A percentile compares a stretch with the other conserved stretches of the same genome.
Conservation (phyloP, 2,888 invertebrate genomes). For the Epinotia demarniana region DNA sequence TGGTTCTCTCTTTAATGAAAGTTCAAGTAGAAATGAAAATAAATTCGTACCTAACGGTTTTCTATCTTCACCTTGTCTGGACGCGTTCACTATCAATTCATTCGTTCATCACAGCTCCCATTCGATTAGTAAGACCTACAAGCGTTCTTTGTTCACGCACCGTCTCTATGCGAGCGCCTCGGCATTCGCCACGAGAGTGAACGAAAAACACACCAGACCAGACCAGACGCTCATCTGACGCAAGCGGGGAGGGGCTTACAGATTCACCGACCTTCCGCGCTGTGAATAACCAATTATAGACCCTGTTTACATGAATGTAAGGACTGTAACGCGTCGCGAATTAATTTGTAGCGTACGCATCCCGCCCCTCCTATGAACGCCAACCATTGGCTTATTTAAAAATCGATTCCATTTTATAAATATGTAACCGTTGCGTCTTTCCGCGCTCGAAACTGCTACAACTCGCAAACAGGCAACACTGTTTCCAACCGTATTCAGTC, state of each 20-base stretch:
- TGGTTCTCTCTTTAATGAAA: not conserved
- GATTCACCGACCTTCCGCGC: slow-evolving; percentile 14
- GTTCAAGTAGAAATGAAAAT: not conserved
- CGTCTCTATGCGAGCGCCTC: slow-evolving; percentile 59
- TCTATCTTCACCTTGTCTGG: not conserved
- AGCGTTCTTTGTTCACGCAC: slow-evolving; percentile 33
- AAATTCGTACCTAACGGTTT: not conserved
- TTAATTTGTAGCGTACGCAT: slow-evolving; percentile 71
- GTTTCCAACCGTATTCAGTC: slow-evolving; percentile 50
- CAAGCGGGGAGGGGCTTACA: slow-evolving; percentile 48
- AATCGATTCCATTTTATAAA: slow-evolving; percentile 85
- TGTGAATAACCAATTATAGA: not conserved
- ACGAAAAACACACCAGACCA: slow-evolving; percentile 73
- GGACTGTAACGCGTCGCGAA: slow-evolving; percentile 46
- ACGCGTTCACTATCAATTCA: not conserved
- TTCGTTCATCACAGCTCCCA: not conserved
- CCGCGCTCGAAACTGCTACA: slow-evolving; percentile 55
- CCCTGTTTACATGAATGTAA: not conserved
- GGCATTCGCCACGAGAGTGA: slow-evolving; percentile 74
- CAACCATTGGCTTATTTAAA: slow-evolving; percentile 81
- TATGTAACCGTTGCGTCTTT: slow-evolving; percentile 81
- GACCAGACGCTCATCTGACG: slow-evolving; percentile 77
- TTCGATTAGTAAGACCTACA: not conserved
- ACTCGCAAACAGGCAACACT: slow-evolving; percentile 38
- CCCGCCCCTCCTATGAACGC: slow-evolving; percentile 74